A percentile compares a stretch with the other conserved stretches of the same genome.
These are phyloP conservation scores for Nibea coibor DNA, from an alignment of 2,113 vertebrate genomes.

Conservation along the genomic window DNA sequence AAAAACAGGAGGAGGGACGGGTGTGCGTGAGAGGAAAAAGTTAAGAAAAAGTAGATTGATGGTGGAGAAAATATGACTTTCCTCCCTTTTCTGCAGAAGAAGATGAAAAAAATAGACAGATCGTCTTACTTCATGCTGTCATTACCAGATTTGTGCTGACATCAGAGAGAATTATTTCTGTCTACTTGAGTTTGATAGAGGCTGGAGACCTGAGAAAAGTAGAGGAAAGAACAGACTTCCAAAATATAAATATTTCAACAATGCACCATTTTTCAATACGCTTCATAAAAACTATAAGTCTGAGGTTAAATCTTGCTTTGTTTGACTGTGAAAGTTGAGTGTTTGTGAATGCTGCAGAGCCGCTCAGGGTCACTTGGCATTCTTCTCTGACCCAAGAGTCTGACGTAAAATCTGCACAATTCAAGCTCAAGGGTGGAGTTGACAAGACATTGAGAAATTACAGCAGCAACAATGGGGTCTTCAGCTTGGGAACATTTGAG, in stretches of 20 bases:
- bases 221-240: not conserved
- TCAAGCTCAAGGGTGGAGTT: constrained; percentile 51
- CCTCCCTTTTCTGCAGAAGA: constrained; percentile 27
- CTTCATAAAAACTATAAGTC: not conserved
- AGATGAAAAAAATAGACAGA: not conserved
- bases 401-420: constrained; percentile 42
- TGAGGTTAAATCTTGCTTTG: not conserved
- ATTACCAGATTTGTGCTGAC: not conserved
- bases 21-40: not conserved
- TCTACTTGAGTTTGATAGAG: not conserved
- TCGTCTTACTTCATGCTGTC: not conserved
- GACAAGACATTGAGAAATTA: constrained; percentile 39
- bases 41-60: not conserved
- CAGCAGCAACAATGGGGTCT: constrained; percentile 29
- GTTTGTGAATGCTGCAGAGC: constrained; percentile 4
- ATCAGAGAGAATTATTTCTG: not conserved
- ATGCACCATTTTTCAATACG: not conserved
- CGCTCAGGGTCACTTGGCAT: constrained; percentile 33
- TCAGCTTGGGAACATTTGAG: constrained; percentile 8
- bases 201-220: not conserved
- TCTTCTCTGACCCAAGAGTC: constrained; percentile 21
- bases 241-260: not conserved
- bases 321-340: constrained; percentile 1
- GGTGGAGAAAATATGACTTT: constrained; percentile 15
- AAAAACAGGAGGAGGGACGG: not conserved